Conservation (phyloP, 2,797 vertebrate species). For the Malurus leucopterus region DNA sequence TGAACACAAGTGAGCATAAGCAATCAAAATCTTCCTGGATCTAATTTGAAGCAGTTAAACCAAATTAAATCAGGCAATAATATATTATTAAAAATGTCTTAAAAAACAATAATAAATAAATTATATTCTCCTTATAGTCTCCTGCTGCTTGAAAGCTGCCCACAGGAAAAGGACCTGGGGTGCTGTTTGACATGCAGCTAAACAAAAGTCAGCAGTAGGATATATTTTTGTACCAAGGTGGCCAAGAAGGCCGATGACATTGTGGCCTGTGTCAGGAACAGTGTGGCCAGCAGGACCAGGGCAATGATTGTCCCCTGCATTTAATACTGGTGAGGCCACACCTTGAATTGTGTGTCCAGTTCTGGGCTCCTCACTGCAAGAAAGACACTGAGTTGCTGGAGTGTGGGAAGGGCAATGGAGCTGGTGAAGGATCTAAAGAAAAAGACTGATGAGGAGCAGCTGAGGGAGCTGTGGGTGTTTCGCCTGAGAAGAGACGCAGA, state of each 20-base stretch:
- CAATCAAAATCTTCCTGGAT: neutral
- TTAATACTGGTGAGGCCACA: no score
- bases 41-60: neutral
- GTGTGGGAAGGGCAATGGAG: no score
- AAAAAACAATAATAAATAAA: neutral
- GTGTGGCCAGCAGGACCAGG: neutral
- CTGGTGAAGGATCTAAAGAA: neutral
- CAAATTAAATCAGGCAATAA: neutral
- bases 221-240: neutral
- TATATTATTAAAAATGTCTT: neutral
- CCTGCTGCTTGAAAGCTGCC: neutral
- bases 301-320: neutral
- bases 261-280: neutral
- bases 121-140: neutral
- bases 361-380: neutral
- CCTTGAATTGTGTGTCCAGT: neutral
- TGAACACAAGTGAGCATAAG: neutral
- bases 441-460: neutral
- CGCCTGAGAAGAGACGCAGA: no score
- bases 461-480: no score
- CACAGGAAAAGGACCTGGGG: neutral
- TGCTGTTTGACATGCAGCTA: neutral
- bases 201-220: neutral
- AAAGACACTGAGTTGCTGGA: neutral
- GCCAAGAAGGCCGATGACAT: neutral